Evolutionary conservation across 2,888 invertebrate species (phyloP), one percentile per base, ranked within the genome.

Genomic region (Osmoderma eremita): DNA sequence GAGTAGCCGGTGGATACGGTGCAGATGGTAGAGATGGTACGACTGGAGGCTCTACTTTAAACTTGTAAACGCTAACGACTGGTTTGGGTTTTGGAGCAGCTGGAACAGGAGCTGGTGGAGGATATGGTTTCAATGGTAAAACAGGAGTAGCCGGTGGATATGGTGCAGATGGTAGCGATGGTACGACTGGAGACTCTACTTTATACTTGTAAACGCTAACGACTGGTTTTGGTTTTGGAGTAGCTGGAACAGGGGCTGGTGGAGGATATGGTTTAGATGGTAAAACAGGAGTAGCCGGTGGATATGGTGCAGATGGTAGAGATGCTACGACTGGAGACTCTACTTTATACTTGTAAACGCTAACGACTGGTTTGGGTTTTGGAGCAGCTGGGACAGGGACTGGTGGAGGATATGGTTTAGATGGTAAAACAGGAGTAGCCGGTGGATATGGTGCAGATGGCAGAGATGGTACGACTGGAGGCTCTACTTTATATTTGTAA

Each of bases 371-470:
- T 13, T n/a, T 51, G 3, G 22, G 13, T 51, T 51, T 51, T 51
- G 30, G 30, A 18, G 13, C 51, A 6, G 13, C 20, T 22, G 42
- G 13, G 10, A 5, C 6, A n/a, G 42, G 42, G 6, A n/a, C 12
- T 42, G 42, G 4, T 24, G 42, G 18, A 5, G 30, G 30, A 30
- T 30, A 30, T 30, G 30, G 30, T 5, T 2, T 5, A 3, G 30
- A 30, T 6, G 17, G 17, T 49, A 8, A 3, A 20, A 20, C 49
- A n/a, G 22, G 22, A 18, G 20, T n/a, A 18, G 38, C 38, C 18
- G 53, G n/a, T 10, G 53, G 53, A 38, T 53, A 53, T 18, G 39
- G 53, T 15, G 38, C 39, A 17, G 17, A 53, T 38, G 53, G 53
- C 10, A 51, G n/a, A 51, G 51, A 51, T 22, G 24, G 30, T 12